Percentiles rank a stretch among this genome's conserved stretches.
These are phyloP conservation scores for Xenopus borealis DNA, from an alignment of 2,113 vertebrate genomes.

Conservation along the genomic window DNA sequence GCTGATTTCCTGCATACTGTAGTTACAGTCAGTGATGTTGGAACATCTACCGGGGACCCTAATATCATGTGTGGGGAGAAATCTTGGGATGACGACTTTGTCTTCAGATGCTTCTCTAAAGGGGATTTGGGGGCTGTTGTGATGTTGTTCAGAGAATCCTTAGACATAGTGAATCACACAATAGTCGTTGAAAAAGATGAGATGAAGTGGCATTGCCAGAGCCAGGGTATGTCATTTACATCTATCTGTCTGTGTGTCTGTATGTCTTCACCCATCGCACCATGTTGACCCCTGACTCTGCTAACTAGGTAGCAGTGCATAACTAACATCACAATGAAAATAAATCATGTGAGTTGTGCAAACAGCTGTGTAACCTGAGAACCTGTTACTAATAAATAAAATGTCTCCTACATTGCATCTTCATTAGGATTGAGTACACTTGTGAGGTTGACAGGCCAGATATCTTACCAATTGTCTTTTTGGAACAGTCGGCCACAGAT, in stretches of 20 bases:
- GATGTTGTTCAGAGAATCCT: slow-evolving; percentile 33
- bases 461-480: no score
- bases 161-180: slow-evolving; percentile 49
- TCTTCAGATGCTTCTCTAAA: slow-evolving; percentile 46
- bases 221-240: slow-evolving; percentile 50
- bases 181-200: slow-evolving; percentile 54
- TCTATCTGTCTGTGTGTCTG: not conserved
- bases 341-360: no score
- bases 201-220: slow-evolving; percentile 54
- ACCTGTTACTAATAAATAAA: not conserved
- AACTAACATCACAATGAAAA: no score
- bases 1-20: not conserved
- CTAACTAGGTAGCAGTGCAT: not conserved
- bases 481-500: no score
- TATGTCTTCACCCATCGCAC: not conserved
- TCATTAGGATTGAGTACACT: no score
- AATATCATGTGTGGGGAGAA: slow-evolving; percentile 1
- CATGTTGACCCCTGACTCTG: not conserved
- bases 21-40: not conserved
- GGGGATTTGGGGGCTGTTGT: slow-evolving; percentile 23
- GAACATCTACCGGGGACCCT: not conserved
- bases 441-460: no score
- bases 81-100: slow-evolving; percentile 41
- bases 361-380: no score
- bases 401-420: no score